Evolutionary conservation across 2,113 vertebrate genomes (phyloP), one percentile per base, ranked within the genome.

Genomic region (Brachyhypopomus occidentalis): DNA sequence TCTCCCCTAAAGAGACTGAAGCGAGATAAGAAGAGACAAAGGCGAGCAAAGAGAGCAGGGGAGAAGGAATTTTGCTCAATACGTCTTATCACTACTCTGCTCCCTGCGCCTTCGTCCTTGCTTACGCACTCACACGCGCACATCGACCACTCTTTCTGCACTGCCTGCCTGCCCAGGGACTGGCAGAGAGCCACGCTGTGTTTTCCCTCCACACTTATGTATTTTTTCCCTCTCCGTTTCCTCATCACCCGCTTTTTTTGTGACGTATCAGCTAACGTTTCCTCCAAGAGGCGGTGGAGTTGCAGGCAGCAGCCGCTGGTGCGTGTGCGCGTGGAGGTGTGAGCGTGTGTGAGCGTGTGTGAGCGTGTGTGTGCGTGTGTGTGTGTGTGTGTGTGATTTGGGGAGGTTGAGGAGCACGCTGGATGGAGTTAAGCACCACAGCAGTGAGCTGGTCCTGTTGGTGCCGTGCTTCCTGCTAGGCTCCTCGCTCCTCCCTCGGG

Each of bases 351-450:
- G 64, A 14, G 64, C 45, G 56, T n/a, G 56, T 17, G 63, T 60
- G 82, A n/a, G n/a, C 75, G 84, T 79, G 76, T 70, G 63, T 36
- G 64, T 22, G 64, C 45, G 56, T n/a, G 56, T 17, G 63, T 60
- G 82, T 22, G 71, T 79, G 36, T 78, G 71, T 83, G 72, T 78
- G 74, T 83, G 77, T 77, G 55, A 45, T 85, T 72, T 83, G 77
- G 76, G 84, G 84, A 83, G 84, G 78, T 77, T 77, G 84, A 83
- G 72, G 80, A 45, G 36, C 76, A 75, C 64, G 77, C 73, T 85
- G 73, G 74, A 80, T 85, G 78, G 84, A 85, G 81, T 85, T 80
- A 82, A 85, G 83, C 66, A 69, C 84, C 83, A 81, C 84, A 85
- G 84, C 84, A 76, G 48, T 62, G 74, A 80, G 70, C 73, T 85